Conservation (phyloP, 23 tunicate species). For the Aplidium turbinatum region DNA sequence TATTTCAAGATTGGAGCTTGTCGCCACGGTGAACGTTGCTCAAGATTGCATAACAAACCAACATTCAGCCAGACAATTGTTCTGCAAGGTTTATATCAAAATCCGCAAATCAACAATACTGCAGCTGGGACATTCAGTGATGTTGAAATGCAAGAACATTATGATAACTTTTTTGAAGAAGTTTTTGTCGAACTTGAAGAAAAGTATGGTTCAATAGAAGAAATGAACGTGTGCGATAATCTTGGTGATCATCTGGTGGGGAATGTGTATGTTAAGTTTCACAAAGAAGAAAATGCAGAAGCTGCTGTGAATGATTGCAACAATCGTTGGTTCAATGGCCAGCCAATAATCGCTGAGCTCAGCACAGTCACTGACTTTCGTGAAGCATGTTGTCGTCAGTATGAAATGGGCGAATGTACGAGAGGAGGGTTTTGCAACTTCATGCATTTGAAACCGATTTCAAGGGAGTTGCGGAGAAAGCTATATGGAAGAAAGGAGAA, state of each 20-base stretch:
- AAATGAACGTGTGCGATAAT: conserved; percentile 98
- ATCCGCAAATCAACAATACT: conserved; percentile 87
- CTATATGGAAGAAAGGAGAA: conserved; percentile 83
- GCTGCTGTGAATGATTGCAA: conserved; percentile 91
- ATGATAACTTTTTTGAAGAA: conserved; percentile 97
- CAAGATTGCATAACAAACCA: conserved; percentile 96
- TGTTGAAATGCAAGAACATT: conserved; percentile 95
- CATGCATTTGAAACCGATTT: conserved; percentile 97
- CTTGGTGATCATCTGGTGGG: conserved; percentile 97
- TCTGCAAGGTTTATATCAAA: conserved; percentile 88
- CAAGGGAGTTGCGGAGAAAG: conserved; percentile 77
- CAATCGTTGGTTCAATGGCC: conserved; percentile 96
- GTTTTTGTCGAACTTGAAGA: conserved; percentile 94
- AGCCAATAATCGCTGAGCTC: conserved; percentile 85
- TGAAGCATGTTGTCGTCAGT: conserved; percentile 96
- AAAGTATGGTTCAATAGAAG: conserved; percentile 95
- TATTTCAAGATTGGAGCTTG: conserved; percentile 99
- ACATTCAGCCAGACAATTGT: conserved; percentile 95
- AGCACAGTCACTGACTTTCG: conserved; percentile 94
- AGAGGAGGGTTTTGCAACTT: conserved; percentile 97
- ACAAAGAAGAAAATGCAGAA: conserved; percentile 94
- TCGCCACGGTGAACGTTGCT: conserved; percentile 96
- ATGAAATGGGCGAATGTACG: conserved; percentile 99
- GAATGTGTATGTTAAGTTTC: conserved; percentile 93
- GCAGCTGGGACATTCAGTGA: conserved; percentile 63